Conservation (phyloP, 2,797 vertebrate genomes). For the Sebastes nivosus region DNA sequence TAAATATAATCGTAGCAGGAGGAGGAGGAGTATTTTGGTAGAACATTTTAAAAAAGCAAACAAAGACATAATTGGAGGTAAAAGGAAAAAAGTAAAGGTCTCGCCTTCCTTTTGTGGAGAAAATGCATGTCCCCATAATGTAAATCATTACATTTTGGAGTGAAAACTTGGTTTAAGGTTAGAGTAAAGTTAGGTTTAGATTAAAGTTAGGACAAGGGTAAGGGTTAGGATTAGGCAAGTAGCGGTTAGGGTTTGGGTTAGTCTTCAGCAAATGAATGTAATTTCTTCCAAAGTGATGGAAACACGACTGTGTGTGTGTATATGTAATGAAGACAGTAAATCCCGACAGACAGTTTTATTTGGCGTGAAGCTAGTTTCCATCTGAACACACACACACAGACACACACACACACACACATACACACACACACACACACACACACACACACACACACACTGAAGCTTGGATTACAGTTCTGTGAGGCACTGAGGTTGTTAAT, state of each 20-base stretch:
- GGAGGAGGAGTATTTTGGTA: not conserved
- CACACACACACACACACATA: not conserved
- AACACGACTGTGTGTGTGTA: not conserved
- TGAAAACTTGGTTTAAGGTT: too few species aligned
- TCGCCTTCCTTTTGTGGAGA: too few species aligned
- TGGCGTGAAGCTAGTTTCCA: constrained; percentile 26
- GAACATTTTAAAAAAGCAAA: not conserved
- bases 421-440: not conserved
- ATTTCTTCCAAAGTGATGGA: too few species aligned
- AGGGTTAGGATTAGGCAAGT: too few species aligned
- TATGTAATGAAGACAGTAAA: constrained; percentile 6
- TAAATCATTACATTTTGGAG: too few species aligned
- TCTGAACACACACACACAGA: not conserved
- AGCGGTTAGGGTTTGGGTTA: too few species aligned
- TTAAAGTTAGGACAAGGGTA: too few species aligned
- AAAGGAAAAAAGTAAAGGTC: not conserved
- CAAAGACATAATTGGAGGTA: not conserved
- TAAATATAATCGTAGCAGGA: not conserved
- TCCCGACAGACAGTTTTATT: constrained; percentile 25
- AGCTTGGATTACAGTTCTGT: not conserved
- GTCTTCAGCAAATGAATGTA: too few species aligned
- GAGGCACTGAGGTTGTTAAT: not conserved
- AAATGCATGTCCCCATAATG: too few species aligned
- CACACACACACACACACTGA: not conserved
- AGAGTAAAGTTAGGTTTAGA: too few species aligned